These are phyloP conservation scores for Vanessa atalanta DNA, from an alignment of 1,140 invertebrate species.

Conservation along the genomic window DNA sequence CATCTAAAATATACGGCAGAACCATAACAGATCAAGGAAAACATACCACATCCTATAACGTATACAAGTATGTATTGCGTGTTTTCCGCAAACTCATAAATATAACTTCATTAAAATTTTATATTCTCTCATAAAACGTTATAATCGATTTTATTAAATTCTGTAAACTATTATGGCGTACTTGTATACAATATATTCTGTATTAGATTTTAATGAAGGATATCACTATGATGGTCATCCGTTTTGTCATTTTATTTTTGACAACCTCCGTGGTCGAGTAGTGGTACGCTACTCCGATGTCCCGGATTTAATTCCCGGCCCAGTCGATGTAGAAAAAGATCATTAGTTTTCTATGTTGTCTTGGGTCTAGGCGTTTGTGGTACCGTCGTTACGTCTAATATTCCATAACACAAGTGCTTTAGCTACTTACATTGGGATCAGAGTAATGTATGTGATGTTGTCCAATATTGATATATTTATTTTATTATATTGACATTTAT, in stretches of 20 bases:
- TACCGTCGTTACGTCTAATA: too few relatives aligned
- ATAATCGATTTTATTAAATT: background rate
- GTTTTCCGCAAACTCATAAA: background rate
- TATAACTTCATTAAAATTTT: background rate
- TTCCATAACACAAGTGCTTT: too few relatives aligned
- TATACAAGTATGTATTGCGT: background rate
- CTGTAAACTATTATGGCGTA: background rate
- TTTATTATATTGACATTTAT: conserved; percentile 22
- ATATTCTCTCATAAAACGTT: background rate
- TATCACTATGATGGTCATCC: conserved; percentile 43
- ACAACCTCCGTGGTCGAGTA: too few relatives aligned
- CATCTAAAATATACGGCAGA: background rate
- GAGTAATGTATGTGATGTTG: too few relatives aligned
- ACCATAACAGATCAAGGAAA: background rate
- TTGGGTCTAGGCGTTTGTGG: too few relatives aligned
- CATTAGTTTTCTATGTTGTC: too few relatives aligned
- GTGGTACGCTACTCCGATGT: too few relatives aligned
- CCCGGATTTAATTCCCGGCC: too few relatives aligned
- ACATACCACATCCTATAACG: background rate
- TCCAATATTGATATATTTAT: background rate
- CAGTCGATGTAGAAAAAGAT: too few relatives aligned
- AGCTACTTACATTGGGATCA: too few relatives aligned
- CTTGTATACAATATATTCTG: conserved; percentile 14
- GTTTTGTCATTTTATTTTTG: conserved; percentile 10
- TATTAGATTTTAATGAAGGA: conserved; percentile 35